Percentiles rank a stretch among this genome's conserved stretches.
Evolutionary conservation across 2,888 invertebrate genomes (phyloP).

Genomic region (Thecocarcelia acutangulata): DNA sequence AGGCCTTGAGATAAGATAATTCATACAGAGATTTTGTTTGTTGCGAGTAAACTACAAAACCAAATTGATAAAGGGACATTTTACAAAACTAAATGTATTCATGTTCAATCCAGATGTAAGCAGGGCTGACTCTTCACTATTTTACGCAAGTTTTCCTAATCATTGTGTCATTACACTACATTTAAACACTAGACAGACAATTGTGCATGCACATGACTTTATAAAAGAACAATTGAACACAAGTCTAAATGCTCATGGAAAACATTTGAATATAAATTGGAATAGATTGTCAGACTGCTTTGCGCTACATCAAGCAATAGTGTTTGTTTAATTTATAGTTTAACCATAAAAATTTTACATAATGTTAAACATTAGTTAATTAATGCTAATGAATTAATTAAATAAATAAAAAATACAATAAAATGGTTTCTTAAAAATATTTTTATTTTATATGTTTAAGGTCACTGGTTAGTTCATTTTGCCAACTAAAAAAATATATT

Average conservation of each 20-base stretch:
- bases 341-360: too few species aligned
- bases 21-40: constrained; percentile 54
- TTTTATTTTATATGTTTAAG: not conserved
- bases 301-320: constrained; percentile 6
- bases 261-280: constrained; percentile 51
- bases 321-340: not conserved
- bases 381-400: too few species aligned
- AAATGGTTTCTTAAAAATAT: too few species aligned
- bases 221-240: constrained; percentile 50
- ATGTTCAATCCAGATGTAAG: constrained; percentile 40
- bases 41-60: constrained; percentile 32
- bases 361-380: too few species aligned
- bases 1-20: constrained; percentile 35
- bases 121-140: constrained; percentile 48
- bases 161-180: constrained; percentile 65
- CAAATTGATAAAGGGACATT: constrained; percentile 34
- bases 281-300: constrained; percentile 40
- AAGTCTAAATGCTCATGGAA: constrained; percentile 43
- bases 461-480: not conserved
- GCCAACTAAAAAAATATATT: not conserved
- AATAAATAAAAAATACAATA: too few species aligned
- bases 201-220: constrained; percentile 59
- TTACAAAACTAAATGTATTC: constrained; percentile 35
- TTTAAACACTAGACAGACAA: constrained; percentile 58
- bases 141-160: constrained; percentile 61